These are phyloP conservation scores for Mermis nigrescens DNA, from an alignment of 2,888 invertebrate genomes.

Conservation along the genomic window DNA sequence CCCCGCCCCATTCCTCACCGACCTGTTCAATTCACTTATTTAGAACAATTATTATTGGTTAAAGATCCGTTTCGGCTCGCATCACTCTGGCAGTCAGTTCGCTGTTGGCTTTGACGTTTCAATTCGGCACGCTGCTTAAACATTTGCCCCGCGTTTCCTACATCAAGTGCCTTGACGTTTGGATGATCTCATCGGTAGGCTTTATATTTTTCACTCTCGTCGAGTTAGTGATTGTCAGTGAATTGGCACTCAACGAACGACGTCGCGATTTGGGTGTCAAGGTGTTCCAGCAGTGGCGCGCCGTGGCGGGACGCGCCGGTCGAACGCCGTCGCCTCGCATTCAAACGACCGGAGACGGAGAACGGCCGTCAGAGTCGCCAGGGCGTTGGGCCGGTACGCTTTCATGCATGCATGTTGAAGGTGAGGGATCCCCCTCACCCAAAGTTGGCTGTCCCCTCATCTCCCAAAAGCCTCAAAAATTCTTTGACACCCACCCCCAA, in stretches of 20 bases:
- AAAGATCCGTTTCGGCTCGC: constrained; percentile 7
- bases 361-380: too few relatives aligned
- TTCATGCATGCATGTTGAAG: too few relatives aligned
- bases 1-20: too few relatives aligned
- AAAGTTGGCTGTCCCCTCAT: too few relatives aligned
- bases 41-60: not conserved
- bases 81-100: constrained; percentile 12
- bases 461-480: too few relatives aligned
- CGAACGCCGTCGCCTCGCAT: not conserved
- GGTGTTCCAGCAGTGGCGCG: not conserved
- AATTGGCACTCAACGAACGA: constrained; percentile 4
- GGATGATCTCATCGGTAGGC: constrained; percentile 11
- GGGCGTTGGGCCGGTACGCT: too few relatives aligned
- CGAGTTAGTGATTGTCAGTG: constrained; percentile 9
- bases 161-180: constrained; percentile 11
- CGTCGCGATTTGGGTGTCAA: constrained; percentile 4
- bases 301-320: not conserved
- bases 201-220: constrained; percentile 11
- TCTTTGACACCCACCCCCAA: too few relatives aligned
- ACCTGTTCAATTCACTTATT: too few relatives aligned
- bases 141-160: constrained; percentile 12
- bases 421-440: too few relatives aligned
- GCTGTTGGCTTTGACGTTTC: constrained; percentile 11
- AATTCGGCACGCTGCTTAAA: constrained; percentile 11
- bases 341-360: too few relatives aligned